Base-by-base conservation (phyloP, 2,113 vertebrate genomes). In the Copsychus sechellarum region DNA sequence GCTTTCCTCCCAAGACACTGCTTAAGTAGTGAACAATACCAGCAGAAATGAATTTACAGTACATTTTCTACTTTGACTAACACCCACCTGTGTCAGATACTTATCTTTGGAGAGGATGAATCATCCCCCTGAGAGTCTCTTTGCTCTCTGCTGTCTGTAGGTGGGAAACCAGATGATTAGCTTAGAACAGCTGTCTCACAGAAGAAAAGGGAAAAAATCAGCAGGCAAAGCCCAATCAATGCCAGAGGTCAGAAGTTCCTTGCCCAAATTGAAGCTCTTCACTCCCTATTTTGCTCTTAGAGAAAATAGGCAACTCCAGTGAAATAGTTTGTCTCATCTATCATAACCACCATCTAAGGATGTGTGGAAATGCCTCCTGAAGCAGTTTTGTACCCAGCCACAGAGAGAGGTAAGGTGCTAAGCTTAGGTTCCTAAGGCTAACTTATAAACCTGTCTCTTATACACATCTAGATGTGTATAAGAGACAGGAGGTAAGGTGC, bases 61-160 rank as follows among this genome's bases (percentile, higher is more conserved):
- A 90, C 88, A 86, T 93, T 92, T 95, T 86, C 90, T 93, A 82
- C 93, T 91, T 96, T 76, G 70, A 81, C 95, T 94, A 91, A 96
- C 92, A 92, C 93, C 92, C 92, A 96, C 92, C 88, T 96, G 77
- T 92, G 91, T 95, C 89, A 95, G 83, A 70, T 93, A 80, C 86
- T 94, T 93, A 69, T 90, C 85, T 77, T 88, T 67, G 62, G 79
- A 96, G 79, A 88, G 45, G 67, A 90, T 95, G 92, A 97, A 88
- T 96, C 90, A 94, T 76, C 8, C 67, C 25, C 45, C 11, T 3
- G 71, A 86, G 92, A 77, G 18, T 54, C 10, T 85, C 57, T 87
- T 85, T 91, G 42, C 93, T 89, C 58, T 90, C 71, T 86, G 42
- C 54, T 83, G 36, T 69, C 92, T 90, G 88, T 82, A 97, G 93